These are phyloP conservation scores for Tetramorium simillimum DNA, from an alignment of 1,140 invertebrate species.

Conservation along the genomic window DNA sequence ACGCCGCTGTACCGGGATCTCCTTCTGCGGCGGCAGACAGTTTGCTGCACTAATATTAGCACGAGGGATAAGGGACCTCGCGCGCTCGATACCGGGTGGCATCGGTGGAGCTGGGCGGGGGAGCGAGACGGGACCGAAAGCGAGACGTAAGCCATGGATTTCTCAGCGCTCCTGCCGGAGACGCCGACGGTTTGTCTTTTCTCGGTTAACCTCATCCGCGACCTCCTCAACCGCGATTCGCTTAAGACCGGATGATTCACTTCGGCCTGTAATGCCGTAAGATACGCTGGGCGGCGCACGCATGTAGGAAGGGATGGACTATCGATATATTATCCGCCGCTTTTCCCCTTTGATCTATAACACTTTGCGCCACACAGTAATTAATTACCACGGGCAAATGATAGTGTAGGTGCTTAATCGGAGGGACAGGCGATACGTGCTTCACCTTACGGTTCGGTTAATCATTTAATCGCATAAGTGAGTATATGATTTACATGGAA, in stretches of 20 bases:
- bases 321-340: conserved; percentile 9
- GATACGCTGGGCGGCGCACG: conserved; percentile 8
- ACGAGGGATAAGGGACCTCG: conserved; percentile 65
- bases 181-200: conserved; percentile 71
- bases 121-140: neutral
- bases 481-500: neutral
- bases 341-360: conserved; percentile 50
- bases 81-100: conserved; percentile 9
- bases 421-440: neutral
- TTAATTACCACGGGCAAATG: neutral
- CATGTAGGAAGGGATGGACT: conserved; percentile 1
- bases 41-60: conserved; percentile 79
- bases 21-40: conserved; percentile 75
- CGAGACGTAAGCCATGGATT: conserved; percentile 72
- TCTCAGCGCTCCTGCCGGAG: conserved; percentile 49
- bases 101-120: neutral
- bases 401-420: conserved; percentile 1
- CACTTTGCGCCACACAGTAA: neutral
- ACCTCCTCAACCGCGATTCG: conserved; percentile 61
- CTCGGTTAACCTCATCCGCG: conserved; percentile 67
- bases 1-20: conserved; percentile 46
- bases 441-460: neutral
- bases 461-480: neutral
- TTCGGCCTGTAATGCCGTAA: conserved; percentile 29
- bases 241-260: conserved; percentile 71